These are phyloP conservation scores for Drosophila melanosoma DNA, from an alignment of 2,888 invertebrate species.

Conservation along the genomic window DNA sequence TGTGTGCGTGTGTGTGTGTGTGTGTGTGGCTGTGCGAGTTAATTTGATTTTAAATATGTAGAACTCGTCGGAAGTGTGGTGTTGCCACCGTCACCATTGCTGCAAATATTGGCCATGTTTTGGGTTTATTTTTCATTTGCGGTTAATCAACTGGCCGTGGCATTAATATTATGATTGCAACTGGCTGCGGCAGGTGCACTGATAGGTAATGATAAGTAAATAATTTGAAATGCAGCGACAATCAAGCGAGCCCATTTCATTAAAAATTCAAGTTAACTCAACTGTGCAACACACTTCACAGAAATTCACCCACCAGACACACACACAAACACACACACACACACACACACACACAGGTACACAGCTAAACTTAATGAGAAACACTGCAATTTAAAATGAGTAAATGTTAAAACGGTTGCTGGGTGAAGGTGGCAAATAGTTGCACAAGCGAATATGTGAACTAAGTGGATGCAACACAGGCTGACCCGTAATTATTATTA, in stretches of 20 bases:
- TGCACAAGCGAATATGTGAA: not conserved
- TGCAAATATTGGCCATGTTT: slow-evolving; percentile 9
- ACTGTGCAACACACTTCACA: slow-evolving; percentile 55
- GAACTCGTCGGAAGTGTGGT: slow-evolving; percentile 18
- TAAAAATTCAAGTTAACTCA: slow-evolving; percentile 71
- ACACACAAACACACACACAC: slow-evolving; percentile 24
- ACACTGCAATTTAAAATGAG: slow-evolving; percentile 72
- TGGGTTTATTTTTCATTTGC: slow-evolving; percentile 55
- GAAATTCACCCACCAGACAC: slow-evolving; percentile 14
- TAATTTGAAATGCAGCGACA: slow-evolving; percentile 71
- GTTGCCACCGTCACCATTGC: slow-evolving; percentile 14
- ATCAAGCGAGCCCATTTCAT: slow-evolving; percentile 72
- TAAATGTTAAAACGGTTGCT: slow-evolving; percentile 60
- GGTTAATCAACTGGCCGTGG: slow-evolving; percentile 72
- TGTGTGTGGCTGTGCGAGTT: slow-evolving; percentile 38
- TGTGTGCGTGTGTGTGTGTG: not conserved
- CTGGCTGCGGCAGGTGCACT: slow-evolving; percentile 29
- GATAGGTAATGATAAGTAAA: slow-evolving; percentile 69
- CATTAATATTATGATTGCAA: slow-evolving; percentile 75
- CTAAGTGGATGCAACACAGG: slow-evolving; percentile 63
- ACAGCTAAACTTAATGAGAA: slow-evolving; percentile 15
- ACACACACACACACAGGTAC: slow-evolving; percentile 8
- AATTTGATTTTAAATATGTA: slow-evolving; percentile 81
- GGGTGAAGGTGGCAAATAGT: not conserved
- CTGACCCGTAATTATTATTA: slow-evolving; percentile 30